phyloP scores from a whole-genome alignment of 2,888 invertebrate species.

The Keiferia lycopersicella region DNA sequence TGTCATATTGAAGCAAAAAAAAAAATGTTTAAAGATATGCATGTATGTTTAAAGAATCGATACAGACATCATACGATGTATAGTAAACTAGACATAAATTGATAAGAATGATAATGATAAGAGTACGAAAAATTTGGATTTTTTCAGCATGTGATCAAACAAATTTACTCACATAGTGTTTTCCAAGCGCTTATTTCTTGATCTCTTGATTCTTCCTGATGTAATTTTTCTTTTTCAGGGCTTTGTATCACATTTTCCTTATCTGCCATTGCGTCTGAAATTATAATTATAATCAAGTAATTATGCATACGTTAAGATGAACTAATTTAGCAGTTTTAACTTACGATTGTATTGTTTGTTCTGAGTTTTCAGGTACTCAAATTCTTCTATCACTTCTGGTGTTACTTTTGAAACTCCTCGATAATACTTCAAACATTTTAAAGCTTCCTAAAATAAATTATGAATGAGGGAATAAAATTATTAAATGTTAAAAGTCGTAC shows the following conservation, averaged over 20 bases:
- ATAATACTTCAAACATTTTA: conserved; percentile 45
- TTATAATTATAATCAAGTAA: not conserved
- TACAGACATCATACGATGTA: too few relatives aligned
- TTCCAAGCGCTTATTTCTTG: conserved; percentile 39
- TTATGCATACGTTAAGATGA: not conserved
- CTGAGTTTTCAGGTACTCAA: conserved; percentile 36
- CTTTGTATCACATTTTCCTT: not conserved
- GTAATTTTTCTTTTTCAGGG: conserved; percentile 39
- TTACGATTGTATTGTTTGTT: conserved; percentile 1
- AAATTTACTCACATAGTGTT: conserved; percentile 42
- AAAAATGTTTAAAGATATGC: too few relatives aligned
- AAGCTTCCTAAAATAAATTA: conserved; percentile 42
- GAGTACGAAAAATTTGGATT: too few relatives aligned
- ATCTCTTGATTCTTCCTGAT: conserved; percentile 28
- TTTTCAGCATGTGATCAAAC: not conserved
- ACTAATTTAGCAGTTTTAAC: not conserved
- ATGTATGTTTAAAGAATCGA: too few relatives aligned
- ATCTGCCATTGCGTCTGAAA: conserved; percentile 8
- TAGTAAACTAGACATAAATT: too few relatives aligned
- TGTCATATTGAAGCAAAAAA: too few relatives aligned
- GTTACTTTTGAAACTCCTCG: conserved; percentile 37
- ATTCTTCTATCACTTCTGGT: conserved; percentile 42
- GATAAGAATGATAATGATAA: too few relatives aligned
- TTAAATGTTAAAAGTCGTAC: not conserved
- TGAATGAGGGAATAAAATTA: not conserved